Base-by-base conservation (phyloP, 1,140 invertebrate species). In the Apocrypta bakeri region DNA sequence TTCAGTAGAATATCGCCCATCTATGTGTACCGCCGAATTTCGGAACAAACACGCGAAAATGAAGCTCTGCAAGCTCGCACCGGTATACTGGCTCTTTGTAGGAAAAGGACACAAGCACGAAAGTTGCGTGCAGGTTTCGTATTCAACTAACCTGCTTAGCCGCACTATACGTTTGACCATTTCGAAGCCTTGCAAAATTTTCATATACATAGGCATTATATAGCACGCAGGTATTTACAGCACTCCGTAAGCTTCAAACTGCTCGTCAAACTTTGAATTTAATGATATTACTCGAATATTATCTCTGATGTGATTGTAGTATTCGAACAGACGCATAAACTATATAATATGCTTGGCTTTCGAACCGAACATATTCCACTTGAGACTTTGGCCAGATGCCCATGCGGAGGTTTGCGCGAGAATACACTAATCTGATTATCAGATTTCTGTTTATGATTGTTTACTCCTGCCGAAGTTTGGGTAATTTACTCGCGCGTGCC, bases 61-160 rank as follows among this genome's bases (percentile, higher is more conserved):
- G 27, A 75, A 63, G 48, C 73, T 12, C 42, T 27, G 40, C 69
- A 7, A n/a, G 33, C 21, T 48, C 21, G 14, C 42, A 17, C 42
- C 21, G 12, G 37, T 4, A 3, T 17, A 17, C 21, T 63, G 48
- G 56, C 73, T 75, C 63, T 63, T 75, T 27, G 27, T 17, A 17
- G 48, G 56, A 79, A 69, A 69, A 33, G 21, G 68, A 33, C 56
- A 24, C n/a, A 31, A 17, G 11, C 4, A 21, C 24, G n/a, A 78
- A 9, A 37, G 33, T 9, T 12, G 74, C 27, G n/a, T n/a, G 9
- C 24, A 8, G 64, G 63, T 25, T 75, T 81, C 61, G n/a, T 74
- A 42, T 74, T 48, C 63, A 66, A 76, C 80, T 75, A 81, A 81
- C 72, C 33, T 56, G 61, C 75, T 81, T 81, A 81, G 25, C 8